Percentiles rank a stretch among this genome's conserved stretches.
Evolutionary conservation across 1,140 invertebrate genomes (phyloP).

Genomic region (Panonychus citri): DNA sequence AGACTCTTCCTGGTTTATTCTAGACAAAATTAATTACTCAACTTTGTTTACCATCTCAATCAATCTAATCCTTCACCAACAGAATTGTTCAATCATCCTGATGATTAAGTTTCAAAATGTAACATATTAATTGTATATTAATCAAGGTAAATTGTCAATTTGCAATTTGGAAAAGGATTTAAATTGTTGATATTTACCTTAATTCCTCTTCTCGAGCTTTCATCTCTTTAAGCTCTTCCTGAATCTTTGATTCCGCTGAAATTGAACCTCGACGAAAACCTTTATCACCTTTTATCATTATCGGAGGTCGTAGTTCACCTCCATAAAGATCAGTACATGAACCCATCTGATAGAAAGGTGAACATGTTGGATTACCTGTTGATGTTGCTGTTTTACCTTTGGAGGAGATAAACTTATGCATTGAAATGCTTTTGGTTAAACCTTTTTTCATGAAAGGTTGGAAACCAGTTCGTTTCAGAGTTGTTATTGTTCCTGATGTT

Average conservation of each 20-base stretch:
- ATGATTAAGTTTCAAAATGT: too few relatives aligned
- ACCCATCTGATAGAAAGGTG: not conserved
- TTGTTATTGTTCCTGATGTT: not conserved
- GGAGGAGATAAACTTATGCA: constrained; percentile 48
- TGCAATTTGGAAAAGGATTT: too few relatives aligned
- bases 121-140: too few relatives aligned
- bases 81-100: too few relatives aligned
- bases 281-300: constrained; percentile 1
- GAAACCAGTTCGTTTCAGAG: not conserved
- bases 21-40: too few relatives aligned
- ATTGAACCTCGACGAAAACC: constrained; percentile 6
- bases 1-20: too few relatives aligned
- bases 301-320: constrained; percentile 1
- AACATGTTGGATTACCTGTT: not conserved
- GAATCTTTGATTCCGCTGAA: constrained; percentile 45
- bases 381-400: constrained; percentile 29
- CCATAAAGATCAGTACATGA: not conserved
- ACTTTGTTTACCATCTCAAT: too few relatives aligned
- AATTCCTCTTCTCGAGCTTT: constrained; percentile 44
- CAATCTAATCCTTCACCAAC: too few relatives aligned
- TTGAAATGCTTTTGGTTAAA: constrained; percentile 31
- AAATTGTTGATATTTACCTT: constrained; percentile 26
- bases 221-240: constrained; percentile 46
- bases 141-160: too few relatives aligned
- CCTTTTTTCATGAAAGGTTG: not conserved